Evolutionary conservation across 2,888 invertebrate species (phyloP).

Genomic region (Adineta ricciae): DNA sequence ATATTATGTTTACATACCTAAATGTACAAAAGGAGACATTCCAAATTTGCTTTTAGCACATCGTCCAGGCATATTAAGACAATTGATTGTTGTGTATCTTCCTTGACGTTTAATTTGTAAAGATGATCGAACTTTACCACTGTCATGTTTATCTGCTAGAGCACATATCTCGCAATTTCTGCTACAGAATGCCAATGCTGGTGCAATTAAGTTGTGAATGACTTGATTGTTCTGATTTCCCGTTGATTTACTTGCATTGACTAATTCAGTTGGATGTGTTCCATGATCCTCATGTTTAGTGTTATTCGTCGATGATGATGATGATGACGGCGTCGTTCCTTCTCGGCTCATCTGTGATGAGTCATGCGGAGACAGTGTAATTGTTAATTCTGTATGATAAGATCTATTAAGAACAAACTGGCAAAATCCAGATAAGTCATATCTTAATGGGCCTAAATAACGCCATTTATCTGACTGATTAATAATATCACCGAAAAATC

Average conservation of each 20-base stretch:
- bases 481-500: neutral
- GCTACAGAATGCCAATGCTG: neutral
- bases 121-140: neutral
- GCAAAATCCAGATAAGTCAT: neutral
- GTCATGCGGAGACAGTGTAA: neutral
- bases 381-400: neutral
- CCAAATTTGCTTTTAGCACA: neutral
- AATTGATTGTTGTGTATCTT: neutral
- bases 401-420: constrained; percentile 2
- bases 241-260: too few species aligned
- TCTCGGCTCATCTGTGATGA: neutral
- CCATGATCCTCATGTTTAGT: too few species aligned
- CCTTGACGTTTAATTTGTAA: neutral
- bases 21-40: neutral
- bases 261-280: too few species aligned
- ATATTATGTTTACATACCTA: neutral
- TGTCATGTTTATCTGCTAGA: neutral
- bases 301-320: too few species aligned
- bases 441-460: neutral
- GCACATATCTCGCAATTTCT: neutral
- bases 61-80: neutral
- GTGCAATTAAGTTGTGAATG: neutral
- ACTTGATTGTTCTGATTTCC: too few species aligned
- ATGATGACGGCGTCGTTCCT: too few species aligned
- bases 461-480: neutral